A percentile compares a stretch with the other conserved stretches of the same genome.
Conservation (phyloP, 2,797 vertebrate genomes). For the Tapera naevia region DNA sequence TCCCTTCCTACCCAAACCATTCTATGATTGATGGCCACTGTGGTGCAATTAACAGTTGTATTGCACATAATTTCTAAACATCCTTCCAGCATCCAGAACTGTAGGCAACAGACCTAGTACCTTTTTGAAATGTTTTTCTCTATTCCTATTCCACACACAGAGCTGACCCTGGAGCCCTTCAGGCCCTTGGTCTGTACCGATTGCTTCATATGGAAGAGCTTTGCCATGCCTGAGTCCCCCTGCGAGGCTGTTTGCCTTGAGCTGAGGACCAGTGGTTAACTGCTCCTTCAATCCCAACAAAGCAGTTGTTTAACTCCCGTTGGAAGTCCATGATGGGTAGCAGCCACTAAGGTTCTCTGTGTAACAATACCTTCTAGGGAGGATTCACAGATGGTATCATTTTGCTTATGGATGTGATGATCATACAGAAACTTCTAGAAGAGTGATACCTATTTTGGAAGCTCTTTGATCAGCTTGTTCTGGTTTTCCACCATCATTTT, state of each 20-base stretch:
- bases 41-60: background rate
- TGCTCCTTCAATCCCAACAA: background rate
- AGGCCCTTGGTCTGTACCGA: rapidly evolving
- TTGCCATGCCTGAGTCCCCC: rapidly evolving
- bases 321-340: rapidly evolving
- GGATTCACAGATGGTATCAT: rapidly evolving
- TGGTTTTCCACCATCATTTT: background rate
- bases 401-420: background rate
- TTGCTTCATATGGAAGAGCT: rapidly evolving
- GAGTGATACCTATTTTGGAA: background rate
- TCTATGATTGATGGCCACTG: too few relatives aligned
- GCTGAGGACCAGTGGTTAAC: rapidly evolving
- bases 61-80: too few relatives aligned
- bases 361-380: background rate
- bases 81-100: background rate
- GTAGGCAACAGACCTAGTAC: background rate
- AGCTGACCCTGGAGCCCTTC: background rate
- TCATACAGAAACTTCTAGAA: background rate
- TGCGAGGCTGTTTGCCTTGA: rapidly evolving
- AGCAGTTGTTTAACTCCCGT: too few relatives aligned
- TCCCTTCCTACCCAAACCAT: too few relatives aligned
- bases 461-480: background rate
- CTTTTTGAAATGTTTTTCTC: background rate
- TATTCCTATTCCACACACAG: rapidly evolving
- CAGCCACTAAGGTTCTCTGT: background rate